Base-by-base conservation (phyloP, 1,140 invertebrate species). In the Oncopeltus fasciatus region DNA sequence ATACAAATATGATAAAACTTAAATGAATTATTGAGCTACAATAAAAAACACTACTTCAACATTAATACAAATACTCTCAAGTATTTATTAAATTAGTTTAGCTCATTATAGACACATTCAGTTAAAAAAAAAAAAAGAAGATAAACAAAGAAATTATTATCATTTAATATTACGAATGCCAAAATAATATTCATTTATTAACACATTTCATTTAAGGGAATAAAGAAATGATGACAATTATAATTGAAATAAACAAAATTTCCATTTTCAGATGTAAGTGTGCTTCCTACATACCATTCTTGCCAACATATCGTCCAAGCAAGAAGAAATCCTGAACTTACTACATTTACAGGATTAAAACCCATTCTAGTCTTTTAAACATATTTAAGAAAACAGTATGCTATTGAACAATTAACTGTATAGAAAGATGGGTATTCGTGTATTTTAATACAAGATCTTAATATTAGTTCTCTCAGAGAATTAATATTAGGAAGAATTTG, bases 231-330 rank as follows among this genome's bases (percentile, higher is more conserved):
- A 8, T 59, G 11, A 9, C 18, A 9, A 49, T 49, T 49, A 21
- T 18, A 49, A 49, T 9, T 49, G 5, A 9, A 18, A 9, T 5
- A 49, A 11, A n/a, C 18, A 49, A 8, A 9, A 21, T n/a, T 60
- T 60, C 67, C 65, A 64, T 65, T 78, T 77, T 49, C 70, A 84
- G 82, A 59, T 81, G 77, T 77, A 81, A 79, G 63, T 85, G 81
- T 80, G 83, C 82, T 1, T 56, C 64, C 66, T 51, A 64, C 66
- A 61, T 57, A 11, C 29, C 27, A n/a, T 47, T 67, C 57, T 26
- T 56, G 49, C 49, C 61, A 33, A 64, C 62, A 12, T 64, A 64
- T 57, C 49, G 56, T 12, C 57, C 62, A 16, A 26, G 20, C 14
- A 53, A 53, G 21, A 53, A 53, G 24, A 8, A 26, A 3, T 24